Base-by-base conservation (phyloP, 1,140 invertebrate species). In the Hycleus cichorii region DNA sequence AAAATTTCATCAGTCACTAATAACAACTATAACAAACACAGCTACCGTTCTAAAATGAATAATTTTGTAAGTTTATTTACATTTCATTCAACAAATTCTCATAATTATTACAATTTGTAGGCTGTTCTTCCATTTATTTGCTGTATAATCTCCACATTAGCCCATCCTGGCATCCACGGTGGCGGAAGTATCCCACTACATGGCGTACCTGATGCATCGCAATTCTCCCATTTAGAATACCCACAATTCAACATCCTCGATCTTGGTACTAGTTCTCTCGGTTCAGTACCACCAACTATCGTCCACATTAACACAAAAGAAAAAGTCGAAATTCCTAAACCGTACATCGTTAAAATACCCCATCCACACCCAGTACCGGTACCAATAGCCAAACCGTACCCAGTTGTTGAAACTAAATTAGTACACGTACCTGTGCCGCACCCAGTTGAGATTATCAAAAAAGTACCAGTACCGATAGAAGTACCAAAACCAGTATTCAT, bases 361-460 rank as follows among this genome's bases (percentile, higher is more conserved):
- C 53, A 69, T 10, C 67, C 70, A 18, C 62, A 71, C 45, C 68
- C 70, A 10, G 66, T 69, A 47, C 70, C 71, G 5, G 69, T 72
- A n/a, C 64, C 63, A 18, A 60, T 72, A 7, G 57, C 64, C 6
- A 67, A 69, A 55, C 65, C 64, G 6, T 67, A 69, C 45, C 69
- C 68, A 7, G 61, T 68, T 0, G 60, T 63, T 4, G 58, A 67
- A 27, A 67, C 63, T 3, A 67, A 69, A 55, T 55, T 67, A 51
- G 59, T 66, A 48, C 57, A 57, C 4, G 47, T 64, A 48, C 62
- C 62, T 39, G 57, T 62, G 7, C 68, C 68, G 9, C 48, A 59
- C 8, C 57, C 62, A 45, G 64, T 67, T 8, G 47, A 55, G 3
- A 59, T 59, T 18, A 26, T 59, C 4, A 57, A 67, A 40, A 47